Evolutionary conservation across 1,140 invertebrate species (phyloP), one percentile per base, ranked within the genome.

Genomic region (Bombyx mandarina): DNA sequence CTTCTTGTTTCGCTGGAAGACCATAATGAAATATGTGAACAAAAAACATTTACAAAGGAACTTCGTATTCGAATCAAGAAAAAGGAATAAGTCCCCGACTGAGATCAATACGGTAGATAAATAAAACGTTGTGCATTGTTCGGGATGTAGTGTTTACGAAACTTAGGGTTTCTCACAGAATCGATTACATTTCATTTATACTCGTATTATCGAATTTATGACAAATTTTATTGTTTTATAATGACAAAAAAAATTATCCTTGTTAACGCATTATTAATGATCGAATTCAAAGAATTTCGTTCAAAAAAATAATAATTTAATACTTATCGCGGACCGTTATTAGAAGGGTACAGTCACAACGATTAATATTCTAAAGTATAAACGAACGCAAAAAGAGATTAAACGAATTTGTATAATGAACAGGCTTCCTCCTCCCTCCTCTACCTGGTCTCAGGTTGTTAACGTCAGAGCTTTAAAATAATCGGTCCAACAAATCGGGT

Each of bases 31-130:
- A 74, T 72, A 77, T 75, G 67, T 71, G 64, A 65, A 75, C 73
- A 83, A 81, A 80, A 83, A 81, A 78, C 65, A 62, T 72, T 72
- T 65, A 75, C 68, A 71, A 73, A 69, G 62, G 67, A 65, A 75
- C 80, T 80, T 71, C 80, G 70, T 57, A 59, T 57, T 56, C 54
- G 63, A 70, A 75, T 68, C 49, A 46, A 58, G 57, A 64, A 72
- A 72, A 75, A 75, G 73, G 64, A 72, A 74, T 70, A 71, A 64
- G 62, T 69, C 62, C 61, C 60, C 52, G 66, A 64, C 54, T 56
- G 68, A 84, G 79, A 85, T 85, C 73, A 74, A 81, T 78, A 77
- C 64, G 66, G 53, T 62, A 74, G 81, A 84, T 82, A 84, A 76
- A 77, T 69, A 73, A 68, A 67, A 68, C 69, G 69, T 59, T 68